Evolutionary conservation across 2,888 invertebrate species (phyloP), one percentile per base, ranked within the genome.

Genomic region (Catocala nupta): DNA sequence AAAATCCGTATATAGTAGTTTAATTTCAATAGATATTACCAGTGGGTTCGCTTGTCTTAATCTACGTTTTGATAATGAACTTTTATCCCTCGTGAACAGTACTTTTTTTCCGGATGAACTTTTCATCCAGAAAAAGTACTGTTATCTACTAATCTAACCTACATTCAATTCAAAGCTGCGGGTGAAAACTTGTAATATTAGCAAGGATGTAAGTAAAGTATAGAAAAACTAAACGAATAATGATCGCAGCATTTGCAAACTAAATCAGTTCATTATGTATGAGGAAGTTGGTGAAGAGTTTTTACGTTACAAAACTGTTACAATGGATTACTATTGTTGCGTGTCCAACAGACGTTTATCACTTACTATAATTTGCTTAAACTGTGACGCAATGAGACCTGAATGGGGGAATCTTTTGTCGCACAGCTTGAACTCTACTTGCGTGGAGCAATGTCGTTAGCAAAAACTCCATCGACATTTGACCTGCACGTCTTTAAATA

Each of bases 281-380:
- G 49, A 56, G 45, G 59, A 58, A 62, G 47, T 55, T n/a, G 25
- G 36, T 39, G 3, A 59, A 61, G 48, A 47, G 33, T 59, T 63
- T 64, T 59, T n/a, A 33, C 25, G 47, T 62, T 59, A 64, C 61
- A 55, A 65, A 50, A 57, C 39, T 59, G 47, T 58, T 63, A 44
- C 55, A 54, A 12, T 16, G 25, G 47, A 63, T 66, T 65, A 63
- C 54, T 47, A 59, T 53, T 45, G 50, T 68, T 65, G 57, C 68
- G 65, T 69, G 66, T 70, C 58, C 16, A 9, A 51, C 49, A 50
- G 60, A 65, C 53, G 55, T 67, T 64, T 63, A 70, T 68, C 61
- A 59, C 25, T 58, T n/a, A 57, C 51, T 51, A 55, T 49, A 61
- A 69, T 71, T 65, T 58, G 63, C 51, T 59, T 65, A 70, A 66